A percentile compares a stretch with the other conserved stretches of the same genome.
Evolutionary conservation across 2,113 vertebrate genomes (phyloP).

Genomic region (Calidris pygmaea): DNA sequence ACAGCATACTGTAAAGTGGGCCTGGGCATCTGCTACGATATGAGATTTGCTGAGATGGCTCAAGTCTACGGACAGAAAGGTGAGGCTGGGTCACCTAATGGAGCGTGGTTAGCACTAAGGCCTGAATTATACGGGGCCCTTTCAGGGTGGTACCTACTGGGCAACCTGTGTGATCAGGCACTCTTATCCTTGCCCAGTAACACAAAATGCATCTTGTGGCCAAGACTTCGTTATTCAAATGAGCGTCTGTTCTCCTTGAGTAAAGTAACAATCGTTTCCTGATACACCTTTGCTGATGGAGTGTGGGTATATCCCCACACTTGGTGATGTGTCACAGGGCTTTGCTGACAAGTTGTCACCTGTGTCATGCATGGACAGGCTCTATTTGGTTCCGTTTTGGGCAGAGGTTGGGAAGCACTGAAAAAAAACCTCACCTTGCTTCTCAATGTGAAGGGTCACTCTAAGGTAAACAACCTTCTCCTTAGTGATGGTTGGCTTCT

Average conservation of each 20-base stretch:
- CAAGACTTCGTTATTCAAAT: background rate
- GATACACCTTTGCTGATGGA: background rate
- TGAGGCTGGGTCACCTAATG: slow-evolving; percentile 47
- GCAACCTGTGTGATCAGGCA: background rate
- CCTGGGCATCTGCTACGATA: slow-evolving; percentile 96
- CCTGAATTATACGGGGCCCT: background rate
- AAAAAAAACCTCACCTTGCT: background rate
- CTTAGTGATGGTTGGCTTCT: background rate
- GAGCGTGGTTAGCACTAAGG: background rate
- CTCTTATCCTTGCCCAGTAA: rapidly evolving
- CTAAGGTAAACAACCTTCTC: background rate
- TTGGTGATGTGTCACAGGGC: background rate
- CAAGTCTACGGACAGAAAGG: slow-evolving; percentile 91
- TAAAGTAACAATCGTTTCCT: background rate
- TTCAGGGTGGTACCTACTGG: rapidly evolving
- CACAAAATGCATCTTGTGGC: background rate
- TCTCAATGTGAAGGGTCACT: background rate
- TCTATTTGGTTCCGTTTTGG: background rate
- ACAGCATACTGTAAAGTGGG: slow-evolving; percentile 95
- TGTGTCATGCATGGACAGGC: rapidly evolving
- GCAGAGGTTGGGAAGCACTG: background rate
- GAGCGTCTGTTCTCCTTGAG: background rate
- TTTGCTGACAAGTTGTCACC: background rate
- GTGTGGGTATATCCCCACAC: background rate
- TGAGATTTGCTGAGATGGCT: slow-evolving; percentile 94